Evolutionary conservation across 2,113 vertebrate genomes (phyloP), one percentile per base, ranked within the genome.

Genomic region (Mesocricetus auratus): DNA sequence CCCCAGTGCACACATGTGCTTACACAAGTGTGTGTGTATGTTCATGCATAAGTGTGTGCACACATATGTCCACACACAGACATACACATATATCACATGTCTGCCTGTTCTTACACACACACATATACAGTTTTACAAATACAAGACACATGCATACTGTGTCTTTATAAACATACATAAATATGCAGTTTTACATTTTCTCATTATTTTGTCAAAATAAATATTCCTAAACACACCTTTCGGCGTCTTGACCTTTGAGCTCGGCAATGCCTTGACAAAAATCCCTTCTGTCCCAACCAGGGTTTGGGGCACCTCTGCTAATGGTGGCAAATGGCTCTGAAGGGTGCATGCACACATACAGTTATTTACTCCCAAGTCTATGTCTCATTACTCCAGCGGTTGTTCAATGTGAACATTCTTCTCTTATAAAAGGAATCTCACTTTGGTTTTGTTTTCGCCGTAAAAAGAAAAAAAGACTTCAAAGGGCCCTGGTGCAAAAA

Each of bases 401-500:
- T 15, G 22, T 26, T 12, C 42, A 71, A 22, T 0, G 50, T 11
- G n/a, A 89, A 36, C 13, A 19, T 0, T 3, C 36, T 42, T 75
- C 19, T 50, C 45, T 50, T 45, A 12, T 22, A 16, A 69, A 78
- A 36, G 29, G 31, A 68, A 29, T 24, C 21, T 36, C 42, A 21
- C 50, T 91, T 96, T 26, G 10, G 36, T 39, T 97, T 93, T 93
- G 73, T 78, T 89, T 91, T 91, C 77, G 22, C 79, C 74, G 74
- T 64, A 66, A 82, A 73, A 83, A 29, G 93, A 75, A 91, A 94
- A 58, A 58, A 87, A 79, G 86, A 83, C 92, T 94, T 95, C 96
- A 95, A 93, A 97, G 92, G 86, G n/a, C 53, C 56, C 45, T n/a
- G 73, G 47, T 17, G 10, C 58, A 62, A 93, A 96, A 94, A 95